A percentile compares a stretch with the other conserved stretches of the same genome.
phyloP scores from a whole-genome alignment of 2,888 invertebrate species.

The Diarsia dahlii region DNA sequence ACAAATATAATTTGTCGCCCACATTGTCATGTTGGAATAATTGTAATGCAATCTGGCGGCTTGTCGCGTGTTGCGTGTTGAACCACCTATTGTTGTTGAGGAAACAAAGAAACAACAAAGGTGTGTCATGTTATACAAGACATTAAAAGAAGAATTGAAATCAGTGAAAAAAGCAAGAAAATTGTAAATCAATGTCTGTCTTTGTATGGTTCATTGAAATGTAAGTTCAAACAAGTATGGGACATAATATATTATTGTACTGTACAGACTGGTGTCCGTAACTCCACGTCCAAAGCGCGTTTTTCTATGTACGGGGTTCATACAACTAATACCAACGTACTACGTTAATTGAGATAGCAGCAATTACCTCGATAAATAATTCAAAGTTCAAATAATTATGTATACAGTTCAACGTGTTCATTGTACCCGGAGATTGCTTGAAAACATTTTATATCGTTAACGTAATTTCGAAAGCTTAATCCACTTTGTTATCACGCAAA shows the following conservation, averaged over 20 bases:
- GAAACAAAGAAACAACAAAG: not conserved
- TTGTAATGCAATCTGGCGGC: conserved; percentile 65
- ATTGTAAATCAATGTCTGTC: not conserved
- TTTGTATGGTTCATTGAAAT: not conserved
- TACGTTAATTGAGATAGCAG: conserved; percentile 2
- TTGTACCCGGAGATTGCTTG: conserved; percentile 23
- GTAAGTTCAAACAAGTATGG: not conserved
- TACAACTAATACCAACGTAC: not conserved
- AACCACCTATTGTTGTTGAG: not conserved
- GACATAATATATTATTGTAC: too few species aligned
- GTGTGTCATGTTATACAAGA: not conserved
- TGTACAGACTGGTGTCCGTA: too few species aligned
- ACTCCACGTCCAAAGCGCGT: too few species aligned
- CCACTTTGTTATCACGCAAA: conserved; percentile 56
- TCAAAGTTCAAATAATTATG: conserved; percentile 35
- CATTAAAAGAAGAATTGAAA: not conserved
- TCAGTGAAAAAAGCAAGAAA: too few species aligned
- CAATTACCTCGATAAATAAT: conserved; percentile 2
- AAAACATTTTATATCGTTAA: conserved; percentile 54
- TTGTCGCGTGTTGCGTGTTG: conserved; percentile 7
- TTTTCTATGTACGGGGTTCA: too few species aligned
- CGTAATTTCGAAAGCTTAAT: conserved; percentile 54
- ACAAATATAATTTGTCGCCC: conserved; percentile 78
- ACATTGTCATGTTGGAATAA: conserved; percentile 73
- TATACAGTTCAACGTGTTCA: conserved; percentile 21